Conservation (phyloP, 2,888 invertebrate species). For the Pachycephus smyrnensis region DNA sequence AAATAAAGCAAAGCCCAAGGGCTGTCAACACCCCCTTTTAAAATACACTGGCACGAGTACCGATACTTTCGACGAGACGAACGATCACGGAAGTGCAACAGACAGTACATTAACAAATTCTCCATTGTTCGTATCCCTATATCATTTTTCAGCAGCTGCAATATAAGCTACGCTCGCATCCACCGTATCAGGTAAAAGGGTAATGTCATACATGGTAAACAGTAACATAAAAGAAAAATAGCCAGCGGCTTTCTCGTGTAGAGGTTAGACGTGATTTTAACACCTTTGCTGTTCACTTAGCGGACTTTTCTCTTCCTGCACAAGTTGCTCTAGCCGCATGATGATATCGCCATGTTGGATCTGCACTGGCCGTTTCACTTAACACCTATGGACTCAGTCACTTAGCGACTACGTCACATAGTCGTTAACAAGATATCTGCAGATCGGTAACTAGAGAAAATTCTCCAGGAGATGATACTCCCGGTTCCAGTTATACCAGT, state of each 20-base stretch:
- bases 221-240: background rate
- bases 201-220: background rate
- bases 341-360: background rate
- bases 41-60: background rate
- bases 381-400: conserved; percentile 25
- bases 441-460: background rate
- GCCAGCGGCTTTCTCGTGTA: background rate
- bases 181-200: background rate
- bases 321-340: background rate
- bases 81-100: background rate
- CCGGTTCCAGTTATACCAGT: background rate
- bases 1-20: background rate
- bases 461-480: background rate
- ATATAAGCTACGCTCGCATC: too few species aligned
- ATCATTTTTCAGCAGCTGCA: background rate
- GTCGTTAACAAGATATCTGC: conserved; percentile 36
- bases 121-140: background rate
- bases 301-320: conserved; percentile 15
- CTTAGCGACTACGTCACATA: conserved; percentile 28
- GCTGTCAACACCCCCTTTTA: background rate
- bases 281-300: conserved; percentile 27
- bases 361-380: conserved; percentile 13
- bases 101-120: background rate
- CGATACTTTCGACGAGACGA: background rate
- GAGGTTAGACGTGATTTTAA: conserved; percentile 19